Conservation (phyloP, 2,888 invertebrate species). For the Tenthredo livida region DNA sequence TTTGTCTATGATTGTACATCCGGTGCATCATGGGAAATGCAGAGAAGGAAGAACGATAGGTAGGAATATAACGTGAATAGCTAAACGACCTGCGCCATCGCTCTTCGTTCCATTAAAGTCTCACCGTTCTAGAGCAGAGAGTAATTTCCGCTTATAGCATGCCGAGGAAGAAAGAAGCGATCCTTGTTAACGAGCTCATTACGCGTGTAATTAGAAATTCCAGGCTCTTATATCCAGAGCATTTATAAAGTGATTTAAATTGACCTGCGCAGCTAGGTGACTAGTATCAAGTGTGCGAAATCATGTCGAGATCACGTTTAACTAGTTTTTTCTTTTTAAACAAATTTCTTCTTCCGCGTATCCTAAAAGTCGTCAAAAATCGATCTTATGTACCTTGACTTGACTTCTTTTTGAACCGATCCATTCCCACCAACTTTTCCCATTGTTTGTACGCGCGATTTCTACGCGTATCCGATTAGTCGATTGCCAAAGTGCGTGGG, state of each 20-base stretch:
- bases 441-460: slow-evolving; percentile 26
- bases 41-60: slow-evolving; percentile 36
- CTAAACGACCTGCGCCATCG: slow-evolving; percentile 41
- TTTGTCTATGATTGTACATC: slow-evolving; percentile 47
- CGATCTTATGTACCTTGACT: background rate
- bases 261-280: slow-evolving; percentile 1
- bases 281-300: slow-evolving; percentile 16
- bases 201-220: slow-evolving; percentile 60
- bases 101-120: slow-evolving; percentile 46
- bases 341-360: background rate
- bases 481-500: slow-evolving; percentile 45
- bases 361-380: background rate
- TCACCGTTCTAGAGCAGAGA: slow-evolving; percentile 31
- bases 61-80: slow-evolving; percentile 37
- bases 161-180: slow-evolving; percentile 33
- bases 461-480: slow-evolving; percentile 41
- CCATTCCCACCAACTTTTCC: background rate
- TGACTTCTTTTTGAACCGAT: background rate
- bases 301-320: background rate
- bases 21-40: slow-evolving; percentile 52
- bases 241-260: slow-evolving; percentile 48
- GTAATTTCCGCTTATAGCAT: slow-evolving; percentile 48
- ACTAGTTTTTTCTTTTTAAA: background rate
- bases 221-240: slow-evolving; percentile 46
- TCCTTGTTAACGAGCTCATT: slow-evolving; percentile 62